phyloP scores from a whole-genome alignment of 1,140 invertebrate species.

The Acromyrmex heyeri region DNA sequence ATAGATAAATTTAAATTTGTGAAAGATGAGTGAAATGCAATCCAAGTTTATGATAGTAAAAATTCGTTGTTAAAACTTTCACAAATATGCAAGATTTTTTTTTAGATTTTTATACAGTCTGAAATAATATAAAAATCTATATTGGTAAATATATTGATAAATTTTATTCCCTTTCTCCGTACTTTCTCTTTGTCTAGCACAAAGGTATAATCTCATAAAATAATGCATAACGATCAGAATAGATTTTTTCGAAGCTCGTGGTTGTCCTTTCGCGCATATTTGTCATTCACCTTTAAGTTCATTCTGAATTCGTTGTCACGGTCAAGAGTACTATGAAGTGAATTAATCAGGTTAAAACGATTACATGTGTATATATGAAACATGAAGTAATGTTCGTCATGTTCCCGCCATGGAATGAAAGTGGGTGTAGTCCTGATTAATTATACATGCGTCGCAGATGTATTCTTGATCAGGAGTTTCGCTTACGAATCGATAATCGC shows the following conservation, averaged over 20 bases:
- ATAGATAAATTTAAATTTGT: too few species aligned
- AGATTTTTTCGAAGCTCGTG: background rate
- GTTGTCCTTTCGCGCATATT: slow-evolving; percentile 10
- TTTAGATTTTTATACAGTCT: too few species aligned
- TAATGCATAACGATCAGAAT: background rate
- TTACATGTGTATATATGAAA: slow-evolving; percentile 13
- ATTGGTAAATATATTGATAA: background rate
- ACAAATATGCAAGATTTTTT: too few species aligned
- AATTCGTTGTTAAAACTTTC: too few species aligned
- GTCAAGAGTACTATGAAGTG: slow-evolving; percentile 27
- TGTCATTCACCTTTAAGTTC: slow-evolving; percentile 1
- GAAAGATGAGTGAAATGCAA: too few species aligned
- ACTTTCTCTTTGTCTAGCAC: background rate
- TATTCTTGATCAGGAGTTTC: slow-evolving; percentile 1
- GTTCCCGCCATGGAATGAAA: background rate
- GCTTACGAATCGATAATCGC: slow-evolving; percentile 19
- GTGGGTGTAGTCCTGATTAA: slow-evolving; percentile 33
- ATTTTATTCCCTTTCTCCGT: background rate
- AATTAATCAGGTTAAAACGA: slow-evolving; percentile 15
- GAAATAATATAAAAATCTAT: too few species aligned
- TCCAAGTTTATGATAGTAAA: too few species aligned
- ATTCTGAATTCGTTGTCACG: slow-evolving; percentile 15
- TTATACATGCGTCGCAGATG: slow-evolving; percentile 42
- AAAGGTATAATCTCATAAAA: background rate
- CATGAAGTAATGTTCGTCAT: slow-evolving; percentile 21